Percentiles rank a stretch among this genome's conserved stretches.
Evolutionary conservation across 2,888 invertebrate species (phyloP).

Genomic region (Meghimatium bilineatum): DNA sequence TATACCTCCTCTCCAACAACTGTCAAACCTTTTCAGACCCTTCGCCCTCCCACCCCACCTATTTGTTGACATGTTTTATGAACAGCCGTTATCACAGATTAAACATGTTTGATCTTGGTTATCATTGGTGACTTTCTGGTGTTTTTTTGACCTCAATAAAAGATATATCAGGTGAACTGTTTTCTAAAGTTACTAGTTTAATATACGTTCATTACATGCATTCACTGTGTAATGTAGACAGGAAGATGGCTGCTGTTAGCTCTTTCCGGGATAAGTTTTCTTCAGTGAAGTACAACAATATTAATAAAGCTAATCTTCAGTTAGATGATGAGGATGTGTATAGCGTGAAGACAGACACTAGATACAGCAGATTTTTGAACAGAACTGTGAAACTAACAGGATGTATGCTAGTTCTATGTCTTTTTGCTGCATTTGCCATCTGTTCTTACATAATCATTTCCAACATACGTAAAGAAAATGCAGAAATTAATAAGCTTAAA

Average conservation of each 20-base stretch:
- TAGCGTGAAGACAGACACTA: not conserved
- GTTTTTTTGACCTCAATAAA: not conserved
- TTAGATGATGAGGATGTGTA: not conserved
- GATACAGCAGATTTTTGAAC: constrained; percentile 3
- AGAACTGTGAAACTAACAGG: not conserved
- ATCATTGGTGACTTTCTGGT: not conserved
- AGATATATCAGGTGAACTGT: not conserved
- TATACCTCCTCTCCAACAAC: too few species aligned
- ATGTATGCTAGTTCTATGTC: not conserved
- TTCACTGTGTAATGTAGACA: not conserved
- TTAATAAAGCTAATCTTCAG: not conserved
- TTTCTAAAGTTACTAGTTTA: not conserved
- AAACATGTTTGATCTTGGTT: not conserved
- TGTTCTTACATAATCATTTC: not conserved
- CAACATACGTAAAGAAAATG: not conserved
- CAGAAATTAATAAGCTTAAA: too few species aligned
- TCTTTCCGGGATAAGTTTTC: constrained; percentile 1
- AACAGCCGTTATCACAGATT: not conserved
- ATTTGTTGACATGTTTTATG: too few species aligned
- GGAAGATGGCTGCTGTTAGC: constrained; percentile 11
- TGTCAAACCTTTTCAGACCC: too few species aligned
- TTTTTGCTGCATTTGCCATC: constrained; percentile 8
- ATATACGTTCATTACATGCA: not conserved
- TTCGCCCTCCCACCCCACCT: too few species aligned
- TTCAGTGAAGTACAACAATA: constrained; percentile 9